These are phyloP conservation scores for Caenorhabditis imperialis DNA, from an alignment of 2,888 invertebrate species.

Conservation along the genomic window DNA sequence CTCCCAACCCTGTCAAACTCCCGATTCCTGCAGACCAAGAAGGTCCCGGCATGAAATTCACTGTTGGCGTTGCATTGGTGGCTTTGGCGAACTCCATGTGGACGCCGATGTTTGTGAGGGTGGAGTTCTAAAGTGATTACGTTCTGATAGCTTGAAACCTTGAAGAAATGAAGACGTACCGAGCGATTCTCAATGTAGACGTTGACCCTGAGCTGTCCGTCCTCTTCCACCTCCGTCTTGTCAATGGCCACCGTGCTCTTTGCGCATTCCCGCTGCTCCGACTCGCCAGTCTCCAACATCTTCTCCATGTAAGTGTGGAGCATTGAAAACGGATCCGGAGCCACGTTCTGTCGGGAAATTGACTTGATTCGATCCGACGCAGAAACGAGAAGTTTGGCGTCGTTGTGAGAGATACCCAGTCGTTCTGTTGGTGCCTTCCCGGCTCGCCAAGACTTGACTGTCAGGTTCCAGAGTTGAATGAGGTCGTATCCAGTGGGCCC, in stretches of 20 bases:
- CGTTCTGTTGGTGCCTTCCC: slow-evolving; percentile 47
- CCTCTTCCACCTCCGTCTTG: slow-evolving; percentile 53
- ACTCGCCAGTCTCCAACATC: slow-evolving; percentile 48
- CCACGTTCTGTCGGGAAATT: slow-evolving; percentile 63
- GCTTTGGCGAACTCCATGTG: slow-evolving; percentile 25
- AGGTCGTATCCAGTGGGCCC: slow-evolving; percentile 5
- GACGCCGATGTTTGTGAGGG: slow-evolving; percentile 41
- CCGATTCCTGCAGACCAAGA: slow-evolving; percentile 43
- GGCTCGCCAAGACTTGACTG: slow-evolving; percentile 60
- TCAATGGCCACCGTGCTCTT: slow-evolving; percentile 50
- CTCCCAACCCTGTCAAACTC: slow-evolving; percentile 44
- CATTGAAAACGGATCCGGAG: slow-evolving; percentile 62
- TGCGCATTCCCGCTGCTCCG: slow-evolving; percentile 51
- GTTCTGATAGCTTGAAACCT: not conserved
- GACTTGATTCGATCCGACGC: slow-evolving; percentile 63
- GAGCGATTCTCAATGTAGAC: slow-evolving; percentile 49
- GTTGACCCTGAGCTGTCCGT: slow-evolving; percentile 41
- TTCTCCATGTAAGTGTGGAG: slow-evolving; percentile 64
- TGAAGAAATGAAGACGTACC: slow-evolving; percentile 13
- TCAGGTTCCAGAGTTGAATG: slow-evolving; percentile 58
- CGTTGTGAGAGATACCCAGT: slow-evolving; percentile 49
- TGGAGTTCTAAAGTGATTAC: slow-evolving; percentile 26
- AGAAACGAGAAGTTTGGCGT: slow-evolving; percentile 53
- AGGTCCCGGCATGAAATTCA: slow-evolving; percentile 42
- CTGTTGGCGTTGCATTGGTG: slow-evolving; percentile 11